phyloP scores from a whole-genome alignment of 35 echinoderm and acorn worm genomes.

The Ptychodera flava region DNA sequence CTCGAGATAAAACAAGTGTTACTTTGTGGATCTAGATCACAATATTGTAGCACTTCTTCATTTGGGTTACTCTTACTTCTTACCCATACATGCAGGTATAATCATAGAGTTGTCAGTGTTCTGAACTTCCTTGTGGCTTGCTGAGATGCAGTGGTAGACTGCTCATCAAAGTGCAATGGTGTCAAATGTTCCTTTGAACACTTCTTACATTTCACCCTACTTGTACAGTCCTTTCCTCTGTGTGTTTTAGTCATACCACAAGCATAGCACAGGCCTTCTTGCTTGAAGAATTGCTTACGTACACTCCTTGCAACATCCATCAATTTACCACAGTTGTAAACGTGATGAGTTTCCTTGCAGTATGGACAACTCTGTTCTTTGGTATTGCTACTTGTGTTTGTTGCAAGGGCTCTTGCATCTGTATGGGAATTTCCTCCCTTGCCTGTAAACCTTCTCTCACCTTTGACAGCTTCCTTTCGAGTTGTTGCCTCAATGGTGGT shows the following conservation, averaged over 20 bases:
- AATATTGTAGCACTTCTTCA: background rate
- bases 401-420: too few species aligned
- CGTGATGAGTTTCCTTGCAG: too few species aligned
- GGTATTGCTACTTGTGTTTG: too few species aligned
- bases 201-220: constrained; percentile 4
- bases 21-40: constrained; percentile 6
- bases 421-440: too few species aligned
- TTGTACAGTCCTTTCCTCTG: background rate
- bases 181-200: background rate
- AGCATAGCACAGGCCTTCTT: constrained; percentile 5
- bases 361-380: too few species aligned
- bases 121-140: too few species aligned
- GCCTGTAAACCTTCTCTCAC: too few species aligned
- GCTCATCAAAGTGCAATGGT: background rate
- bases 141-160: background rate
- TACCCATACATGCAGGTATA: background rate
- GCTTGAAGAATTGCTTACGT: constrained; percentile 2
- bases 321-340: too few species aligned
- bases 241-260: background rate
- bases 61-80: background rate
- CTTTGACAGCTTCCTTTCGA: too few species aligned
- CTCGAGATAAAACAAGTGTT: background rate
- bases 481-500: too few species aligned
- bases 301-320: too few species aligned
- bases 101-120: constrained; percentile 14